Conservation (phyloP, 1,140 invertebrate species). For the Ctenoplectra terminalis region DNA sequence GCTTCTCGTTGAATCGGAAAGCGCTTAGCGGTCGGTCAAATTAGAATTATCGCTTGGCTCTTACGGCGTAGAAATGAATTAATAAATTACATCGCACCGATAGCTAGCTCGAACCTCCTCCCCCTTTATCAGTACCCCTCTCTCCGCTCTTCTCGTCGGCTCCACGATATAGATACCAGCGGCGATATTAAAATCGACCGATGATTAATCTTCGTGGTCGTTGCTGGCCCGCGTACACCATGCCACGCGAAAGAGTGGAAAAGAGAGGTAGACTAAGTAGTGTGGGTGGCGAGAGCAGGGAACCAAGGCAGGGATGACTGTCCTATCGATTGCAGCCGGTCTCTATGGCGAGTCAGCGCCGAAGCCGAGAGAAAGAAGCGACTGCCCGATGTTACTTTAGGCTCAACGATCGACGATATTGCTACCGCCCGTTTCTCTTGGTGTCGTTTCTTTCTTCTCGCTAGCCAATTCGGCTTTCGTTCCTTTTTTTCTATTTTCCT, state of each 20-base stretch:
- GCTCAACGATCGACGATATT: conserved; percentile 10
- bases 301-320: conserved; percentile 25
- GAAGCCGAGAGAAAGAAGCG: background rate
- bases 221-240: background rate
- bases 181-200: conserved; percentile 71
- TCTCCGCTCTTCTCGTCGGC: background rate
- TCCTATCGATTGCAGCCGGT: conserved; percentile 56
- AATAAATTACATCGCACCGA: conserved; percentile 67
- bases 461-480: background rate
- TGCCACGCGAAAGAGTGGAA: conserved; percentile 29
- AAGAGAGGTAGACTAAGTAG: background rate
- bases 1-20: conserved; percentile 62
- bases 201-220: conserved; percentile 70
- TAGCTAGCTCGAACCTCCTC: background rate
- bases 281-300: background rate
- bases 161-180: conserved; percentile 42
- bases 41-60: conserved; percentile 70
- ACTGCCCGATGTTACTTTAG: conserved; percentile 10
- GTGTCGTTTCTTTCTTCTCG: background rate
- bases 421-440: background rate
- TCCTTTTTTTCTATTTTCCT: background rate
- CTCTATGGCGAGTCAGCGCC: conserved; percentile 19
- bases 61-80: conserved; percentile 65
- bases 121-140: background rate
- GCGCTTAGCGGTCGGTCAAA: conserved; percentile 64